phyloP scores from a whole-genome alignment of 2,888 invertebrate genomes.

The Sphaerophoria taeniata region DNA sequence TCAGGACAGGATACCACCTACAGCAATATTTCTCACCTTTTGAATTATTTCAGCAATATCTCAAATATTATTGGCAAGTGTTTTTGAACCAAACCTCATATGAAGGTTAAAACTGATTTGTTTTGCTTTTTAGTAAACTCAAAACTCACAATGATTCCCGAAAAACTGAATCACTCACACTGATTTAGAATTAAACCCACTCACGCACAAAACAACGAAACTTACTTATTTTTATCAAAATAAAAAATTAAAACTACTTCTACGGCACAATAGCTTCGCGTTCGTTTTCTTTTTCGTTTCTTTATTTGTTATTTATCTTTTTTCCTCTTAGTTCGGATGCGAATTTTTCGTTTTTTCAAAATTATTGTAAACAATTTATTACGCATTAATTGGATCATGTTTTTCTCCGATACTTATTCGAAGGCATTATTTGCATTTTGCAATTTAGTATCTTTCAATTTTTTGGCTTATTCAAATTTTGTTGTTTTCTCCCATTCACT shows the following conservation, averaged over 20 bases:
- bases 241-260: slow-evolving; percentile 49
- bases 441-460: slow-evolving; percentile 58
- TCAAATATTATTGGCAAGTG: too few species aligned
- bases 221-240: not conserved
- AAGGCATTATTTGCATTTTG: slow-evolving; percentile 78
- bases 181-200: not conserved
- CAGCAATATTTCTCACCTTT: too few species aligned
- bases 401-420: slow-evolving; percentile 77
- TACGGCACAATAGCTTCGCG: slow-evolving; percentile 49
- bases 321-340: slow-evolving; percentile 81
- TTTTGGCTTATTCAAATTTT: not conserved
- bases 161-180: too few species aligned
- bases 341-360: slow-evolving; percentile 81
- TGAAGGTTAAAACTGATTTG: too few species aligned
- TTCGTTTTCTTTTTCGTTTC: slow-evolving; percentile 59
- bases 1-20: too few species aligned
- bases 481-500: not conserved
- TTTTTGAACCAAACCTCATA: too few species aligned
- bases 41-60: too few species aligned
- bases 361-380: slow-evolving; percentile 80
- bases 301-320: slow-evolving; percentile 80
- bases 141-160: too few species aligned
- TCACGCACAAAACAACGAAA: slow-evolving; percentile 14
- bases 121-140: too few species aligned
- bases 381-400: slow-evolving; percentile 81